Evolutionary conservation across 1,140 invertebrate species (phyloP), one percentile per base, ranked within the genome.

Genomic region (Pseudomyrmex cubaensis): DNA sequence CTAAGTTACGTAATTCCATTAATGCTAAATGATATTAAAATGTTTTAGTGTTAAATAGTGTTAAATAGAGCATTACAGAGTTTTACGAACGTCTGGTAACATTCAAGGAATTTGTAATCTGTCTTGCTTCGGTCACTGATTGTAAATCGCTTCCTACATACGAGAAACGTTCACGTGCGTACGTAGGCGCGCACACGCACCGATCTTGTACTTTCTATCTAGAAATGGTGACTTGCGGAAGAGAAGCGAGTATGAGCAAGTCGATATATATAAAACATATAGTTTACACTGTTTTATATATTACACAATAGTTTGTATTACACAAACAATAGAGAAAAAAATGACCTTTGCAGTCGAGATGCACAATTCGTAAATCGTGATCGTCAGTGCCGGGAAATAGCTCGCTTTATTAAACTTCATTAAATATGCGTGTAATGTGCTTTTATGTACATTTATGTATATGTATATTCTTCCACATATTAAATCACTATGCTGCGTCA

Each of bases 71-170:
- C 35, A 54, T 54, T 44, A 54, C 57, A 20, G 75, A 67, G 35
- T 4, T 4, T 17, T 22, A 69, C n/a, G n/a, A 72, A 72, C 56
- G 13, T 72, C 54, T 57, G 44, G 20, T 35, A 59, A 72, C 12
- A 20, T 17, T 50, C 44, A 35, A 77, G 66, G 74, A 62, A 61
- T 59, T 54, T 82, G 59, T 83, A 69, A 80, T 67, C 70, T 35
- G 74, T 87, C 69, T 84, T 87, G 73, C 85, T 72, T 86, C 10
- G 35, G 35, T 87, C 82, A 88, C 5, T 50, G 75, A 35, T 54
- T 66, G 61, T 56, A 87, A 62, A 61, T 82, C 22, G 22, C 83
- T 84, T 87, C 87, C 83, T 83, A 87, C 83, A 70, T 76, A 48
- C 15, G 54, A 7, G 67, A 73, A 63, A 74, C 85, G 17, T 63